Percentiles rank a stretch among this genome's conserved stretches.
Evolutionary conservation across 2,888 invertebrate species (phyloP).

Genomic region (Ptychoptera contaminata): DNA sequence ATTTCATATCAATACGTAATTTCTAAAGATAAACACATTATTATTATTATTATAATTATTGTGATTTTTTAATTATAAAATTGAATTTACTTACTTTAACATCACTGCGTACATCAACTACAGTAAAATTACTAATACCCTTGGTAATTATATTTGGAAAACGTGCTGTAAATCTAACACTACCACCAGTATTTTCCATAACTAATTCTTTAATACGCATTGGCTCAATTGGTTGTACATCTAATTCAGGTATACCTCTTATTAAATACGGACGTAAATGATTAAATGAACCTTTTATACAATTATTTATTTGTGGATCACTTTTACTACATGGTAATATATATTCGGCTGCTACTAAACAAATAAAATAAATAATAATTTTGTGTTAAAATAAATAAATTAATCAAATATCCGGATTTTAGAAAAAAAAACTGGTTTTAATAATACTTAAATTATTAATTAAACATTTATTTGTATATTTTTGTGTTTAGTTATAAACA

Average conservation of each 20-base stretch:
- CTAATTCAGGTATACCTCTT: conserved; percentile 51
- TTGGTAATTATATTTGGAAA: conserved; percentile 59
- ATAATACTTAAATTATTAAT: too few species aligned
- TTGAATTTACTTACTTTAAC: conserved; percentile 10
- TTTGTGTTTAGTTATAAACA: too few species aligned
- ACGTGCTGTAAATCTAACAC: conserved; percentile 53
- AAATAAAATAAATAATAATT: conserved; percentile 4
- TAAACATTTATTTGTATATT: too few species aligned
- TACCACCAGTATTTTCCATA: conserved; percentile 65
- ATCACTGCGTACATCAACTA: conserved; percentile 48
- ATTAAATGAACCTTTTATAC: conserved; percentile 53
- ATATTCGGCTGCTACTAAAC: conserved; percentile 47
- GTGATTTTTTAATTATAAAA: too few species aligned
- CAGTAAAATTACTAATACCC: conserved; percentile 61
- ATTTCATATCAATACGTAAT: conserved; percentile 43
- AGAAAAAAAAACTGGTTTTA: too few species aligned
- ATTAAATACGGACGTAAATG: conserved; percentile 55
- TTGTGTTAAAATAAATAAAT: not conserved
- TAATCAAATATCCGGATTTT: too few species aligned
- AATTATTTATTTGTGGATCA: conserved; percentile 47
- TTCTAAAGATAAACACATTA: conserved; percentile 41
- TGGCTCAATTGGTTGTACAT: conserved; percentile 61
- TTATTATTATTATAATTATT: conserved; percentile 8
- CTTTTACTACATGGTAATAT: conserved; percentile 50
- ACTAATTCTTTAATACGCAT: conserved; percentile 50